phyloP scores from a whole-genome alignment of 1,140 invertebrate genomes.

The Lanistes nyassanus region DNA sequence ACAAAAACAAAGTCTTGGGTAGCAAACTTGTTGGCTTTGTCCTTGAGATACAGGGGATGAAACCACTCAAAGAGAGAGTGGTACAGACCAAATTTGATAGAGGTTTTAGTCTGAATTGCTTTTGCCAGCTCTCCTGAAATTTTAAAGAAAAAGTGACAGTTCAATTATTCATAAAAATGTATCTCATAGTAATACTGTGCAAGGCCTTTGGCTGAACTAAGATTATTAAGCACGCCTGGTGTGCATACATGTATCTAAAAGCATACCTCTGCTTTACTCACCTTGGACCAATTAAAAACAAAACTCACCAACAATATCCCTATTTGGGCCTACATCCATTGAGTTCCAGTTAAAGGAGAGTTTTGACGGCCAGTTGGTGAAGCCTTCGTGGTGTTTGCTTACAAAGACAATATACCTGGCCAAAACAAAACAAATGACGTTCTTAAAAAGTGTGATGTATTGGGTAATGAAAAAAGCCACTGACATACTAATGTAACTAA shows the following conservation, averaged over 20 bases:
- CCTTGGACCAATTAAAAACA: too few relatives aligned
- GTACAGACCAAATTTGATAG: slow-evolving; percentile 82
- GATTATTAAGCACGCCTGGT: too few relatives aligned
- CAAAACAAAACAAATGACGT: too few relatives aligned
- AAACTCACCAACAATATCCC: slow-evolving; percentile 60
- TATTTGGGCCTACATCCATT: slow-evolving; percentile 57
- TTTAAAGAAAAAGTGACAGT: background rate
- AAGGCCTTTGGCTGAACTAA: too few relatives aligned
- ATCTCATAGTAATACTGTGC: too few relatives aligned
- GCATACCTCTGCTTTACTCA: too few relatives aligned
- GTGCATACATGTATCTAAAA: too few relatives aligned
- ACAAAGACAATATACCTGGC: slow-evolving; percentile 61
- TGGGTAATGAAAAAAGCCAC: too few relatives aligned
- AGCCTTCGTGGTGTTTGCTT: slow-evolving; percentile 65
- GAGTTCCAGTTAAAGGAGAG: slow-evolving; percentile 64
- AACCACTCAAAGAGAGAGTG: slow-evolving; percentile 94
- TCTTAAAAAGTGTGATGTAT: too few relatives aligned
- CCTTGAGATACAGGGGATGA: slow-evolving; percentile 84
- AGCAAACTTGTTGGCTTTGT: slow-evolving; percentile 77
- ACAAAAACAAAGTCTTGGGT: slow-evolving; percentile 73
- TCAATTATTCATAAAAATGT: background rate
- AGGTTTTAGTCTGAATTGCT: slow-evolving; percentile 61
- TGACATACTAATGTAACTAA: too few relatives aligned
- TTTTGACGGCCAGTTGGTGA: slow-evolving; percentile 59
- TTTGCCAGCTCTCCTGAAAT: slow-evolving; percentile 64